Base-by-base conservation (phyloP, 2,797 vertebrate species). In the Xenopus petersii region DNA sequence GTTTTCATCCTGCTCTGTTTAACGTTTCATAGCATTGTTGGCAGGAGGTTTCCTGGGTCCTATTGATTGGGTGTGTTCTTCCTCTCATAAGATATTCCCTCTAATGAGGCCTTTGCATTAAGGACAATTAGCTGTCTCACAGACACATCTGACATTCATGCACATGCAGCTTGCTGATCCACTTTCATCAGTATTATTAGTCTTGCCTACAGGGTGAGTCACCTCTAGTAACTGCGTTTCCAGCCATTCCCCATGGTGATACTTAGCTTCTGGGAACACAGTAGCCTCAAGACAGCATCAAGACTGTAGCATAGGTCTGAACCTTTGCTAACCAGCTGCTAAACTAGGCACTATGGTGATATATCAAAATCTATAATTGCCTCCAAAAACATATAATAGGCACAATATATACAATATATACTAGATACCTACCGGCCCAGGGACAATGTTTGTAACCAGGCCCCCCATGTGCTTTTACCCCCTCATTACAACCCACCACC, bases 71-170 rank as follows among this genome's bases (percentile, higher is more conserved):
- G 36, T 42, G 36, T 1, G 36, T 15, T 51, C 49, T 64, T 63
- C 16, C 16, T 12, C 48, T 72, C 58, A 72, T 54, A 33, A 70
- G 11, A 63, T 70, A 79, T 74, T 79, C 51, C 48, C 24, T 21
- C 67, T 75, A 75, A 75, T 75, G 61, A 75, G 67, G 62, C 36
- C 9, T 62, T 4, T 47, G 17, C 49, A 56, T 64, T 70, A 75
- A 21, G 10, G 11, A 59, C 30, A 33, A 69, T 75, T 64, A 75
- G 60, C 12, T 64, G 10, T 70, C 61, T 75, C 49, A 70, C 58
- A 64, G 36, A 33, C 42, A 58, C 61, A 70, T 59, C 42, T 75
- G 67, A 75, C 42, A 70, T 75, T 65, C 42, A 21, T 70, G 10
- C 36, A 49, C 56, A 63, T 47, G 26, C 36, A 21, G 8, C 61